Evolutionary conservation across 2,888 invertebrate species (phyloP).

Genomic region (Tetragonisca angustula): DNA sequence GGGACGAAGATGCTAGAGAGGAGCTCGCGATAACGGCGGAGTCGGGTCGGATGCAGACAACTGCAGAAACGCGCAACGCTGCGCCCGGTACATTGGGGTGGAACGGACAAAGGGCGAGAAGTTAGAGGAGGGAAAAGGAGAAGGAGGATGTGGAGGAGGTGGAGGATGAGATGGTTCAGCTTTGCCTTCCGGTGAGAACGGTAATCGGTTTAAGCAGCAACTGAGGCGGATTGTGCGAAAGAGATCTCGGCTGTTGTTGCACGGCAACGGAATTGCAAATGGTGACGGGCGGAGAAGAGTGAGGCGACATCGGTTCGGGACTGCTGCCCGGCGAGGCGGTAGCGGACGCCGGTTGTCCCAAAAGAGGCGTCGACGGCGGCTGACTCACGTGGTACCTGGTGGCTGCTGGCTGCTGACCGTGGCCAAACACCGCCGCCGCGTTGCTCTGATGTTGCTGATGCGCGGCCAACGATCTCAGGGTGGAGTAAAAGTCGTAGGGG

Average conservation of each 20-base stretch:
- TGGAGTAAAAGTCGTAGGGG: conserved; percentile 85
- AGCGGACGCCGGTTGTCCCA: conserved; percentile 77
- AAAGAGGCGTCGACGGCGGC: conserved; percentile 48
- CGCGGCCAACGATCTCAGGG: conserved; percentile 83
- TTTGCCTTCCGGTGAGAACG: conserved; percentile 80
- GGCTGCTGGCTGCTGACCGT: conserved; percentile 65
- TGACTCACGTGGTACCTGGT: conserved; percentile 68
- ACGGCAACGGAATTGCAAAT: conserved; percentile 84
- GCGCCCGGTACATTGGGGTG: too few species aligned
- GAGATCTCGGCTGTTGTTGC: conserved; percentile 82
- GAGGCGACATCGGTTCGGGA: conserved; percentile 84
- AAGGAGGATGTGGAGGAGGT: too few species aligned
- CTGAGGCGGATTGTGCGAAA: conserved; percentile 81
- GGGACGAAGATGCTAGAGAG: neutral
- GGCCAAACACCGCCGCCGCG: conserved; percentile 66
- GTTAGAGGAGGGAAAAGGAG: too few species aligned
- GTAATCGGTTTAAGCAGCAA: conserved; percentile 82
- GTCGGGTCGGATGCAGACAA: too few species aligned
- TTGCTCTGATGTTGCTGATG: conserved; percentile 83
- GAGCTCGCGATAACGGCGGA: neutral
- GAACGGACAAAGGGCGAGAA: too few species aligned
- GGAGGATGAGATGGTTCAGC: conserved; percentile 70
- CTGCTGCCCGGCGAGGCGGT: conserved; percentile 84
- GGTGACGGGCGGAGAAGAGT: conserved; percentile 81
- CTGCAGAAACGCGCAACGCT: too few species aligned